These are phyloP conservation scores for Potorous gilbertii DNA, from an alignment of 2,797 vertebrate species.

Conservation along the genomic window DNA sequence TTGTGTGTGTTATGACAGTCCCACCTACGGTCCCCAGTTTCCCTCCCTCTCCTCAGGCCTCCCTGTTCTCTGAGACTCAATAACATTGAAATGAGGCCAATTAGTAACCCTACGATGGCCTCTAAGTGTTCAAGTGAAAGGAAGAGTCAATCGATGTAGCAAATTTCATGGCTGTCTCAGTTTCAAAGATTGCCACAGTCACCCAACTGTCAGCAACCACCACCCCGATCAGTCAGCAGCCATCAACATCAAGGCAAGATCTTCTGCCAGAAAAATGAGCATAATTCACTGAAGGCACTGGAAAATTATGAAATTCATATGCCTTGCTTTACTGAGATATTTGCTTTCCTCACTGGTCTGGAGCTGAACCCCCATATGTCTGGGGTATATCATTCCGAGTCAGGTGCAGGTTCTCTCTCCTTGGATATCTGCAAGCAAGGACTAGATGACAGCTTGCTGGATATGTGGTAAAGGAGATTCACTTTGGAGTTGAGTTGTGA, in stretches of 20 bases:
- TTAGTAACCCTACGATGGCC: neutral
- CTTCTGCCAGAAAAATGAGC: neutral
- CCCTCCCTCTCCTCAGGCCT: neutral
- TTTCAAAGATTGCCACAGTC: neutral
- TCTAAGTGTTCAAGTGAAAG: neutral
- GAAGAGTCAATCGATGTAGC: neutral
- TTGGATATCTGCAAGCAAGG: neutral
- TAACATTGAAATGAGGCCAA: neutral
- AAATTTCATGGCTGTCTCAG: too few species aligned
- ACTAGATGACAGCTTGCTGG: neutral
- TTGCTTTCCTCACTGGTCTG: neutral
- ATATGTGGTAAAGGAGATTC: neutral
- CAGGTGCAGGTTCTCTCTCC: neutral
- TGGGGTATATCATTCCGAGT: neutral
- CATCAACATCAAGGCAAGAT: neutral
- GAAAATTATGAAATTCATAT: neutral
- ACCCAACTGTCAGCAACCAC: neutral
- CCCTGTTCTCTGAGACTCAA: neutral
- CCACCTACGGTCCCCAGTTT: neutral
- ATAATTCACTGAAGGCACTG: neutral
- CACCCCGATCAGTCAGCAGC: neutral
- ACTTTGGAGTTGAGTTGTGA: neutral
- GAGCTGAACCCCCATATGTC: neutral
- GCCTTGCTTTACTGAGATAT: neutral
- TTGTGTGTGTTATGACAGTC: neutral